Evolutionary conservation across 2,113 vertebrate genomes (phyloP).

Genomic region (Burhinus oedicnemus): DNA sequence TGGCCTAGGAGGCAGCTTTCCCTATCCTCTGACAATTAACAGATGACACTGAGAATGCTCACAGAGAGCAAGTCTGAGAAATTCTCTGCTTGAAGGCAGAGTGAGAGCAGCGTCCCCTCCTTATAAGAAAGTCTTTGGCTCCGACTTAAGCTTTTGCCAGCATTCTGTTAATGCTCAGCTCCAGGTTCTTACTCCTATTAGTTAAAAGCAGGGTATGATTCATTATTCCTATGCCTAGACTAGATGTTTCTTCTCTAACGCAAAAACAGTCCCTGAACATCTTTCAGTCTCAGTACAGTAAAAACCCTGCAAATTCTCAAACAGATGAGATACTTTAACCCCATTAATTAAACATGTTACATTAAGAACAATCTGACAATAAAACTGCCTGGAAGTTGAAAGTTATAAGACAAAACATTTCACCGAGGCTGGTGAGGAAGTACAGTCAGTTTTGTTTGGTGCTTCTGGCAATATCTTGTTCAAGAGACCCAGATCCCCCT

Average conservation of each 20-base stretch:
- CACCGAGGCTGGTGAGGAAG: background rate
- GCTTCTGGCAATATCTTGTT: background rate
- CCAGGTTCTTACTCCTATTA: background rate
- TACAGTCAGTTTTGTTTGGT: background rate
- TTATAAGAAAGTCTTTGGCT: background rate
- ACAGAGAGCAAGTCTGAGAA: background rate
- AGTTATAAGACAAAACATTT: background rate
- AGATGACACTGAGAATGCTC: conserved; percentile 21
- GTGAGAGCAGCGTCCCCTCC: background rate
- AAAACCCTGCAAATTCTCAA: background rate
- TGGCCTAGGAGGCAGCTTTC: background rate
- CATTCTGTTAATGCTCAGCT: background rate
- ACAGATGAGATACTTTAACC: background rate
- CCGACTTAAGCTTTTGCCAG: background rate
- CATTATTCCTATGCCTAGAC: background rate
- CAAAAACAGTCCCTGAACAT: background rate
- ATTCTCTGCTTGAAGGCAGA: background rate
- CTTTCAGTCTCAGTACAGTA: background rate
- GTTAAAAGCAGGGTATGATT: background rate
- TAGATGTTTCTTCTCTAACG: background rate
- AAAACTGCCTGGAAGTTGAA: background rate
- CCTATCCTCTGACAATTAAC: background rate
- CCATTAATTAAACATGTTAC: background rate
- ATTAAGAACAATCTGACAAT: background rate
- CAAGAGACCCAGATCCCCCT: background rate